Conservation (phyloP, 2,888 invertebrate species). For the Byasa hedistus region DNA sequence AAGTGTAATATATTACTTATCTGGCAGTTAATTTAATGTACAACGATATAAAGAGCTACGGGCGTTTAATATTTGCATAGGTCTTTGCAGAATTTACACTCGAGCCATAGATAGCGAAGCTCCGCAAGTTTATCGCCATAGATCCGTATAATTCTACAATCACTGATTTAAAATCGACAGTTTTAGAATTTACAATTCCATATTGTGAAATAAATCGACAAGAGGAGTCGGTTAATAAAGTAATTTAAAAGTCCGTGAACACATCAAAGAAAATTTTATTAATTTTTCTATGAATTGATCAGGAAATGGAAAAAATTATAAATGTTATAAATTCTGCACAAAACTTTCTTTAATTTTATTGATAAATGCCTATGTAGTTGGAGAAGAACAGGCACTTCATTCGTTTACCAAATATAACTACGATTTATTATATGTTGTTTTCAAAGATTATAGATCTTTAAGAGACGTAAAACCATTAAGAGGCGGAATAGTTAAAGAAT, state of each 20-base stretch:
- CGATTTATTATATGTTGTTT: too few species aligned
- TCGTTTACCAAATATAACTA: too few species aligned
- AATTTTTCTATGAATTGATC: too few species aligned
- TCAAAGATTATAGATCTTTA: too few species aligned
- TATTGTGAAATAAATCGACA: not conserved
- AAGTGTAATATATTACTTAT: constrained; percentile 21
- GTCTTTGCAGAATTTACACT: constrained; percentile 27
- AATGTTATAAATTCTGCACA: too few species aligned
- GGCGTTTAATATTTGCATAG: constrained; percentile 26
- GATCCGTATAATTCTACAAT: constrained; percentile 8
- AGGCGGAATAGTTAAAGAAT: not conserved
- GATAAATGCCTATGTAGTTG: too few species aligned
- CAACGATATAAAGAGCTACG: constrained; percentile 15
- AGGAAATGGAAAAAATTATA: too few species aligned
- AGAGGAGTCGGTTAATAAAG: not conserved
- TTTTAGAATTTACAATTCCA: constrained; percentile 7
- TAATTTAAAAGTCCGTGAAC: too few species aligned
- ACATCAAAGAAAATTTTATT: too few species aligned
- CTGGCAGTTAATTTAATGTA: constrained; percentile 11
- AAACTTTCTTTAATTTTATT: too few species aligned
- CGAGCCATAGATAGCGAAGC: constrained; percentile 22
- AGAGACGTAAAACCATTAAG: too few species aligned
- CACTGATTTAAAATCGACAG: constrained; percentile 17
- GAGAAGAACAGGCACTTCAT: too few species aligned
- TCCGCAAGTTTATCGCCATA: constrained; percentile 12